Conservation (phyloP, 2,888 invertebrate genomes). For the Meliscaeva auricollis region DNA sequence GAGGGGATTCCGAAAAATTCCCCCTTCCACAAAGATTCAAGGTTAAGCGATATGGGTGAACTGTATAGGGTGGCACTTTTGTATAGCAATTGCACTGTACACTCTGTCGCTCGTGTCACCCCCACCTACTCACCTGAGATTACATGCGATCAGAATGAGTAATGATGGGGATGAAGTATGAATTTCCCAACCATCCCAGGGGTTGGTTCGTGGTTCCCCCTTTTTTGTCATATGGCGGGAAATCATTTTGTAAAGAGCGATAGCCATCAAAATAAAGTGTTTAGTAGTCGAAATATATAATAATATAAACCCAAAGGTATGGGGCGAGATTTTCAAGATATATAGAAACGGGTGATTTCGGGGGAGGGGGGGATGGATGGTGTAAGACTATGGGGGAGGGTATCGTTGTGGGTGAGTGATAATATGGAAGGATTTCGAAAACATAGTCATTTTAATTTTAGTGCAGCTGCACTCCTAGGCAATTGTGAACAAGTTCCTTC, state of each 20-base stretch:
- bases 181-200: conserved; percentile 45
- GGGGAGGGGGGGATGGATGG: conserved; percentile 11
- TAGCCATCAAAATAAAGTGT: conserved; percentile 76
- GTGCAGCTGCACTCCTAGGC: conserved; percentile 73
- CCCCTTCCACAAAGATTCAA: conserved; percentile 50
- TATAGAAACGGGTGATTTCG: conserved; percentile 30
- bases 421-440: conserved; percentile 55
- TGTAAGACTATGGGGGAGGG: neutral
- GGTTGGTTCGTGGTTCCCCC: conserved; percentile 52
- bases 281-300: conserved; percentile 61
- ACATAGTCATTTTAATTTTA: conserved; percentile 26
- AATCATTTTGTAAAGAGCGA: conserved; percentile 75
- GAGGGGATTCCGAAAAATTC: conserved; percentile 12
- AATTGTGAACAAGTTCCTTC: conserved; percentile 54
- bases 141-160: conserved; percentile 76
- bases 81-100: conserved; percentile 39
- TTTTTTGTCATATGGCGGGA: conserved; percentile 51
- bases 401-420: conserved; percentile 48
- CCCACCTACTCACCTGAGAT: conserved; percentile 72
- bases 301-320: neutral
- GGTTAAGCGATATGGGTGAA: conserved; percentile 70
- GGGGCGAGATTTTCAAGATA: conserved; percentile 20
- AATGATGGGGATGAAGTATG: conserved; percentile 72
- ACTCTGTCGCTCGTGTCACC: neutral
- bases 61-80: conserved; percentile 61